Conservation (phyloP, 2,888 invertebrate species). For the Lasioglossum calceatum region DNA sequence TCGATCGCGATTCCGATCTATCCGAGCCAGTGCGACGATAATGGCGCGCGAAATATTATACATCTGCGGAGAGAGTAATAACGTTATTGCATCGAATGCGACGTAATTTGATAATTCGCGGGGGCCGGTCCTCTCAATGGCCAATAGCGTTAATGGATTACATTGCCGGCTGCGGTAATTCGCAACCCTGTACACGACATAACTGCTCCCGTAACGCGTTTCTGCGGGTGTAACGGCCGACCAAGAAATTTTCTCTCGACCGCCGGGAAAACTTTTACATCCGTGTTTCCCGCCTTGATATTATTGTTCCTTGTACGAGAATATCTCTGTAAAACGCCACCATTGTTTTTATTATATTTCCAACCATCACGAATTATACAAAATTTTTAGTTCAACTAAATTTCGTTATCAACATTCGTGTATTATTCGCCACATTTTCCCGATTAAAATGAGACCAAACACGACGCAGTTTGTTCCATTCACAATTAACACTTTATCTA, state of each 20-base stretch:
- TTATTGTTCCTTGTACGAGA: not conserved
- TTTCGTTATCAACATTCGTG: too few species aligned
- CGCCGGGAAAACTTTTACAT: not conserved
- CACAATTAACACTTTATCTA: too few species aligned
- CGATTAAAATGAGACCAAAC: not conserved
- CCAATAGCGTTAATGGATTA: conserved; percentile 68
- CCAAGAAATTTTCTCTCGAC: not conserved
- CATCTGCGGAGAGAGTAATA: conserved; percentile 56
- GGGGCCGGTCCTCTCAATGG: conserved; percentile 43
- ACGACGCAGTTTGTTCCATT: too few species aligned
- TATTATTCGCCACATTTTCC: too few species aligned
- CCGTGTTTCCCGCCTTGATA: not conserved
- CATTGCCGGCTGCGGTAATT: conserved; percentile 53
- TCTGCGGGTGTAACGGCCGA: not conserved
- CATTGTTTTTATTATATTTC: not conserved
- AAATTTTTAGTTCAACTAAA: not conserved
- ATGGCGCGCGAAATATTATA: conserved; percentile 36
- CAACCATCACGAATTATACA: not conserved
- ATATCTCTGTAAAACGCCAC: not conserved
- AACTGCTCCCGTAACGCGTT: not conserved
- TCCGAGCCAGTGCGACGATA: conserved; percentile 7
- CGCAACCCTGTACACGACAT: conserved; percentile 13
- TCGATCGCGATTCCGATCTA: conserved; percentile 30
- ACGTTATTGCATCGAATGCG: conserved; percentile 60
- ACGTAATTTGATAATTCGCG: conserved; percentile 68